Percentiles rank a stretch among this genome's conserved stretches.
These are phyloP conservation scores for Limnephilus lunatus DNA, from an alignment of 2,888 invertebrate species.

Conservation along the genomic window DNA sequence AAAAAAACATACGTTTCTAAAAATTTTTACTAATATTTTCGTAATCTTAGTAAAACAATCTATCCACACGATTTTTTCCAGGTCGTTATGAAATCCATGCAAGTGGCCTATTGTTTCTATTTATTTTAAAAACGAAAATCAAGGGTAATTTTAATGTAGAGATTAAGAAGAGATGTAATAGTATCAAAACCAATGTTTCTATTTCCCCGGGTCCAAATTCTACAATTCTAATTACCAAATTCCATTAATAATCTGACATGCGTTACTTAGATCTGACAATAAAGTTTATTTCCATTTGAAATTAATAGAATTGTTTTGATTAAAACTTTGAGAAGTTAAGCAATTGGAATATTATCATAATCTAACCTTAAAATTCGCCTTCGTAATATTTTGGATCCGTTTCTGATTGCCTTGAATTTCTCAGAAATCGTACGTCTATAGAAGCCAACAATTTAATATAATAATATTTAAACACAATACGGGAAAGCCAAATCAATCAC, in stretches of 20 bases:
- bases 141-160: constrained; percentile 51
- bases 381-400: neutral
- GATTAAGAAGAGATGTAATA: constrained; percentile 8
- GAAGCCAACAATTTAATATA: neutral
- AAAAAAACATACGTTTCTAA: too few relatives aligned
- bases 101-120: too few relatives aligned
- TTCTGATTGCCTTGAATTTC: neutral
- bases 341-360: neutral
- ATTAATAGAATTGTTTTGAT: neutral
- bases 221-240: constrained; percentile 32
- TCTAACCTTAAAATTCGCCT: neutral
- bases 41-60: too few relatives aligned
- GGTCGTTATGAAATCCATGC: too few relatives aligned
- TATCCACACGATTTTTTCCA: too few relatives aligned
- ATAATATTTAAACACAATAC: neutral
- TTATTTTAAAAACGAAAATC: constrained; percentile 23
- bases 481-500: neutral
- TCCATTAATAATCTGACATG: constrained; percentile 10
- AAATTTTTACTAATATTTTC: too few relatives aligned
- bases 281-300: neutral
- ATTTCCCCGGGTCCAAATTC: constrained; percentile 38
- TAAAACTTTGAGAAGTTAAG: neutral
- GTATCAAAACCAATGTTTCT: constrained; percentile 12
- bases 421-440: neutral
- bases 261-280: constrained; percentile 22